Evolutionary conservation across 2,888 invertebrate species (phyloP), one percentile per base, ranked within the genome.

Genomic region (Sicus ferrugineus): DNA sequence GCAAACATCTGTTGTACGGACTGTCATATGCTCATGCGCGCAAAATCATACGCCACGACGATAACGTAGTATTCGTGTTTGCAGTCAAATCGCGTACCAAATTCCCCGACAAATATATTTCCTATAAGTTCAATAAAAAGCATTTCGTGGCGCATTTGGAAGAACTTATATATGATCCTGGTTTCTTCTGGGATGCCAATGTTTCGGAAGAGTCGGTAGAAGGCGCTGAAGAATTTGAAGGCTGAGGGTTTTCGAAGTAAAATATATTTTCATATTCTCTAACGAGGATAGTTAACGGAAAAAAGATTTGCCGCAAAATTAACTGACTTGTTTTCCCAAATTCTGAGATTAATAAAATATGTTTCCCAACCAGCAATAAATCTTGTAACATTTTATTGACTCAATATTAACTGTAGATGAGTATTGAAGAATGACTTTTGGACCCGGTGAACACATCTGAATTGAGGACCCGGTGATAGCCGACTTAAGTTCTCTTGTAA

Each of bases 31-130:
- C 78, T 4, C 54, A 73, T 0, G 67, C 73, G 0, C 77, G 77
- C 2, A 75, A 77, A 34, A 26, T 76, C 7, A 19, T 76, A 1
- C 67, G 70, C 3, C 50, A 76, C 2, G 69, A 71, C 0, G 78
- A 80, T 14, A 70, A 70, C 16, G 69, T 83, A 0, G 72, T 83
- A 2, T 48, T 83, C 46, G 79, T 83, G n/a, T 83, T 79, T 70
- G 76, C 76, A 7, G 59, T 65, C 46, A 65, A 73, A 1, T 5
- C 68, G 3, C 73, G 71, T 11, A 75, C 73, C 0, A 73, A 76
- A 2, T 78, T 77, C 21, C 78, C 81, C 3, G 82, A 82, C 16
- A 82, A 78, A 69, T 81, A 81, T 73, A 34, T 78, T 9, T 63
- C 79, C 1, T 79, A 80, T 56, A 79, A 77, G 65, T 79, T 80